Evolutionary conservation across 2,888 invertebrate species (phyloP).

Genomic region (Mimumesa dahlbomi): DNA sequence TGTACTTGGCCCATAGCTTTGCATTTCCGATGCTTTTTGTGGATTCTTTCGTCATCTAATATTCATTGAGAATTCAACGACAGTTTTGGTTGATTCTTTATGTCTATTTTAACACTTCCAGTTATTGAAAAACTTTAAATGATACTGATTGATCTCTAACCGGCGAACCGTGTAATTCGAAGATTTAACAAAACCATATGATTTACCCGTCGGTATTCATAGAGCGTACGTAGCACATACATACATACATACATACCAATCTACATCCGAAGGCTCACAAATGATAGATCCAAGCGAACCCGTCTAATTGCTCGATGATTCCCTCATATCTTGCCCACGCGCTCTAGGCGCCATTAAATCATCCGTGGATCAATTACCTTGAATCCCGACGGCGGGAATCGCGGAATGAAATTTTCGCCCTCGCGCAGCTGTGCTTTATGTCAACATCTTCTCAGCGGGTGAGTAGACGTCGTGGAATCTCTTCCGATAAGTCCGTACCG

Average conservation of each 20-base stretch:
- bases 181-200: slow-evolving; percentile 2
- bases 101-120: not conserved
- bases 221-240: too few relatives aligned
- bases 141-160: not conserved
- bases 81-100: too few relatives aligned
- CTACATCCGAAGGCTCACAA: not conserved
- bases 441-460: slow-evolving; percentile 33
- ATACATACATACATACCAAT: too few relatives aligned
- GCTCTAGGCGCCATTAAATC: slow-evolving; percentile 40
- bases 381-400: not conserved
- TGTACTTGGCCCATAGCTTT: too few relatives aligned
- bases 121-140: not conserved
- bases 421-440: slow-evolving; percentile 28
- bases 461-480: slow-evolving; percentile 33
- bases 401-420: slow-evolving; percentile 28
- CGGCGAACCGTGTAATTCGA: slow-evolving; percentile 9
- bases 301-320: slow-evolving; percentile 23
- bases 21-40: too few relatives aligned
- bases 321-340: slow-evolving; percentile 13
- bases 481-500: slow-evolving; percentile 40
- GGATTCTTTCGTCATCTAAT: too few relatives aligned
- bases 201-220: not conserved
- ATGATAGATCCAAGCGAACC: slow-evolving; percentile 21
- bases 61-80: too few relatives aligned
- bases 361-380: slow-evolving; percentile 41